Base-by-base conservation (phyloP, 2,797 vertebrate genomes). In the Lacerta agilis region DNA sequence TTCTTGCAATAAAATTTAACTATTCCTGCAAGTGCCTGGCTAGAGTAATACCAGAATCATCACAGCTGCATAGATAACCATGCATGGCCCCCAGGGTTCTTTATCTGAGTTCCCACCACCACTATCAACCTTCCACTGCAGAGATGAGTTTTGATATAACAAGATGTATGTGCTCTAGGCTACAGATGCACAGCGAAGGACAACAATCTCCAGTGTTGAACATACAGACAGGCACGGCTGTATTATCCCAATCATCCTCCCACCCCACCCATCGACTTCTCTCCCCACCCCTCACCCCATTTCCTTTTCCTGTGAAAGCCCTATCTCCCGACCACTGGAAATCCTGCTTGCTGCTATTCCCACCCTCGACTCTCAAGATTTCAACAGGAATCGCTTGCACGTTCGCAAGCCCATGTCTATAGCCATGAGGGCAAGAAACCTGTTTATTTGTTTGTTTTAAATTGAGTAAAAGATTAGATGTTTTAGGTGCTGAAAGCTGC, bases 1-100 rank as follows among this genome's bases (percentile, higher is more conserved):
- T 73, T 45, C 49, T 72, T 33, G 82, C 87, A 84, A 84, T 73
- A 29, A 55, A 71, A 61, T 45, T 72, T 84, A 79, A 72, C 49
- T 8, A 5, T 72, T 79, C 43, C 82, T 84, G 11, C 84, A 71
- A 64, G 2, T n/a, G 25, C 29, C 49, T 10, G 1, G 20, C 76
- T 27, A 76, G 75, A 84, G 76, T 41, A 43, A 61, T 71, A 49
- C 45, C 67, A 79, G 45, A 27, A 29, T 61, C 36, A 20, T 61
- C 76, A 55, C 33, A 71, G 64, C 66, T 71, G 36, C 29, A 33
- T 45, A 61, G 49, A 55, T 23, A 84, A 73, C 45, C 72, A 9
- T n/a, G 55, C 23, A 72, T 71, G 69, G 2, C 71, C 49, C 8
- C 49, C 23, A 7, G 33, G 73, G 66, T 18, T 69, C 75, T 33